Base-by-base conservation (phyloP, 2,888 invertebrate genomes). In the Yponomeuta cagnagella region DNA sequence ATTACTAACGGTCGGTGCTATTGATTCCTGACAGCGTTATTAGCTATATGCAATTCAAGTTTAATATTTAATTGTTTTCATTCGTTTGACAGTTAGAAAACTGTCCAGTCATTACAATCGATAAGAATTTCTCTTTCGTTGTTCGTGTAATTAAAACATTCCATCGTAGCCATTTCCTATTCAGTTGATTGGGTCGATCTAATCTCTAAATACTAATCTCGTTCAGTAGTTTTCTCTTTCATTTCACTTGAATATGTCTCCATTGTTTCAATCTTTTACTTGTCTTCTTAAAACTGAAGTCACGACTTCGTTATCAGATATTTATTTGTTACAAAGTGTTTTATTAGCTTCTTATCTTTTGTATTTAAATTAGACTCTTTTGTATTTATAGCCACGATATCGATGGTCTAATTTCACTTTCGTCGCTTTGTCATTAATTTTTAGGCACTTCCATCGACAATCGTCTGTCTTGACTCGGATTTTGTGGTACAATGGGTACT, bases 261-360 rank as follows among this genome's bases (percentile, higher is more conserved):
- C n/a, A 48, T 64, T 58, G 52, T 58, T 12, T 15, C 15, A 15
- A 5, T 5, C 52, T 58, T 58, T 58, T 58, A 15, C 52, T 58
- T 15, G 52, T 12, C 52, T 52, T 52, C 10, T 12, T 52, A 52
- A 31, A n/a, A 15, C n/a, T 33, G n/a, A 10, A 5, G 31, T 30
- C 30, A 65, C 65, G 65, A 65, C 65, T 65, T 65, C 10, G 65
- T 65, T 31, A 65, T 65, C 65, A 65, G 65, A 65, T 63, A 9
- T 10, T 65, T 65, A 64, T 33, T 65, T 31, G 30, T 65, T 10
- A 31, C 31, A 65, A 65, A 65, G 65, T 65, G 12, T 58, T 58
- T 58, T 15, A 58, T 58, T 58, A 58, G 5, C 15, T 58, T 58
- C 52, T 58, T 58, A 15, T 58, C 52, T 58, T 12, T 15, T 15